These are phyloP conservation scores for Dreissena polymorpha DNA, from an alignment of 1,140 invertebrate species.

Conservation along the genomic window DNA sequence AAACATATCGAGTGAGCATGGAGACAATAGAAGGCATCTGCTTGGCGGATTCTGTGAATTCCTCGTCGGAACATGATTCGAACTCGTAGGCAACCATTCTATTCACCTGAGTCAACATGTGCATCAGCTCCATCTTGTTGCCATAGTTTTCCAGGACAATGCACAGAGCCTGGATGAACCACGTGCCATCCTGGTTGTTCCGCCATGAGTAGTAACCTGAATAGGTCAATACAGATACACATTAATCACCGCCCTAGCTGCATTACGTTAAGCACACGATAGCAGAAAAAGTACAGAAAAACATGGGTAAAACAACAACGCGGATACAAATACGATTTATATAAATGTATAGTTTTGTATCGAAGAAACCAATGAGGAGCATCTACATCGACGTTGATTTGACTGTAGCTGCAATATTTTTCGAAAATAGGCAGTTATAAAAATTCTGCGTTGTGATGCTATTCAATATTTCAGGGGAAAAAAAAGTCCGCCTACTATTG, in stretches of 20 bases:
- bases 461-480: no score
- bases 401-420: no score
- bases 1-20: constrained; percentile 91
- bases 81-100: constrained; percentile 93
- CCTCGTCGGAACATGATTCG: constrained; percentile 91
- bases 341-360: no score
- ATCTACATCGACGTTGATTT: no score
- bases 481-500: no score
- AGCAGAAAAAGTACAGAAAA: background rate
- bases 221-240: constrained; percentile 29
- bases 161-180: constrained; percentile 97
- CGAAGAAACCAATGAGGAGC: no score
- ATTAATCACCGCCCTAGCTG: background rate
- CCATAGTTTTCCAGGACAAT: constrained; percentile 86
- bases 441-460: no score
- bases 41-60: constrained; percentile 93
- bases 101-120: constrained; percentile 93
- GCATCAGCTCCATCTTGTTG: constrained; percentile 89
- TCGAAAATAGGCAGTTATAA: no score
- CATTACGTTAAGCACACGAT: background rate
- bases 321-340: no score
- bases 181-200: constrained; percentile 92
- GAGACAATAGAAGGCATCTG: constrained; percentile 96
- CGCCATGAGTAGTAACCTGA: constrained; percentile 94
- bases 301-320: no score